Percentiles rank a stretch among this genome's conserved stretches.
Evolutionary conservation across 2,888 invertebrate species (phyloP).

Genomic region (Atherix ibis): DNA sequence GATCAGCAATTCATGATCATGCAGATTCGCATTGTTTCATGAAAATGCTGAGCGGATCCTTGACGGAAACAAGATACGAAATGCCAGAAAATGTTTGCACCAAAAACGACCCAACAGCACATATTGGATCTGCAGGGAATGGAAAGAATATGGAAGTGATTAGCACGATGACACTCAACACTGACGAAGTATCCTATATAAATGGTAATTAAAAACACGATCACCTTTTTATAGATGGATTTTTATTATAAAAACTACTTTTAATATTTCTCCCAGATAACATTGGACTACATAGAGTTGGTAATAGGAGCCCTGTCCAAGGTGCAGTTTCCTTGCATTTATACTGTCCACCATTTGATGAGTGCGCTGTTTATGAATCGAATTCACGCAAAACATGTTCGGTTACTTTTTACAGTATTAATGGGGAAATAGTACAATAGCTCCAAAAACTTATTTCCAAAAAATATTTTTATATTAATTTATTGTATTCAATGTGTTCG

Average conservation of each 20-base stretch:
- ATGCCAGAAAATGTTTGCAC: slow-evolving; percentile 12
- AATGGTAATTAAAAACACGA: slow-evolving; percentile 57
- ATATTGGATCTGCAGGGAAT: slow-evolving; percentile 6
- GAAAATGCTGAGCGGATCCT: slow-evolving; percentile 73
- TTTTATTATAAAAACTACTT: too few species aligned
- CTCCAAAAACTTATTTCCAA: too few species aligned
- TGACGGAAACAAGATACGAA: slow-evolving; percentile 57
- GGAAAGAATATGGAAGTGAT: too few species aligned
- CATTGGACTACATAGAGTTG: slow-evolving; percentile 87
- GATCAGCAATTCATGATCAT: slow-evolving; percentile 92
- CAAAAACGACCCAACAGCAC: slow-evolving; percentile 5
- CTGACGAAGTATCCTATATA: slow-evolving; percentile 84
- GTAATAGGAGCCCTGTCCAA: slow-evolving; percentile 81
- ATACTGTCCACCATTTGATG: slow-evolving; percentile 84
- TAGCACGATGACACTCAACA: slow-evolving; percentile 44
- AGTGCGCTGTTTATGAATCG: slow-evolving; percentile 83
- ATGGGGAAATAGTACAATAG: too few species aligned
- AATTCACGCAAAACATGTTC: slow-evolving; percentile 46
- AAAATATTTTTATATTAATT: too few species aligned
- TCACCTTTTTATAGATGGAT: too few species aligned
- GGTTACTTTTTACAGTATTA: slow-evolving; percentile 89
- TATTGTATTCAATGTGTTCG: too few species aligned
- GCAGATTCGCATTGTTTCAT: slow-evolving; percentile 94
- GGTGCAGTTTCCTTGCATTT: slow-evolving; percentile 84
- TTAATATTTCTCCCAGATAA: slow-evolving; percentile 57